Conservation (phyloP, 2,797 vertebrate species). For the Malurus leucopterus region DNA sequence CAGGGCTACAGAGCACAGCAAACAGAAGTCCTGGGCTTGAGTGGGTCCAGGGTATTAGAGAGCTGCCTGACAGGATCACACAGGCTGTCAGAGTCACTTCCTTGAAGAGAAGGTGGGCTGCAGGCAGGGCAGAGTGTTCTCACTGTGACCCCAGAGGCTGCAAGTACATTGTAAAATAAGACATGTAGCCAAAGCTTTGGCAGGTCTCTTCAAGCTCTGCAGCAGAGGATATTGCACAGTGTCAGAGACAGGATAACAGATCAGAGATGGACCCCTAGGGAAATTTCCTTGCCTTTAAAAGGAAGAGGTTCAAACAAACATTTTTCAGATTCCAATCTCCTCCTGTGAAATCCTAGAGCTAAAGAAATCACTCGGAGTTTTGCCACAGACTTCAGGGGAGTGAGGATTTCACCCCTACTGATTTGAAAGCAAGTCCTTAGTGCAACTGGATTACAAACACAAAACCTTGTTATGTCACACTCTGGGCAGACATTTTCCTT, state of each 20-base stretch:
- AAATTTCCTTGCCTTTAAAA: constrained; percentile 52
- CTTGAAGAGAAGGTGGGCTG: background rate
- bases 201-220: constrained; percentile 37
- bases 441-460: constrained; percentile 27
- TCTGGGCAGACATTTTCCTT: constrained; percentile 35
- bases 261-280: constrained; percentile 54
- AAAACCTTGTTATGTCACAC: constrained; percentile 27
- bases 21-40: background rate
- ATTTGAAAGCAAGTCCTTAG: constrained; percentile 45
- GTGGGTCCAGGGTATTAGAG: background rate
- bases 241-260: constrained; percentile 37
- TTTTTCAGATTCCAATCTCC: constrained; percentile 60
- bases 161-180: background rate
- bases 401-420: constrained; percentile 52
- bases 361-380: constrained; percentile 53
- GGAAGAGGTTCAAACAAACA: constrained; percentile 64
- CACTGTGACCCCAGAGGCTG: background rate
- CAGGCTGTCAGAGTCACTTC: background rate
- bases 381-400: constrained; percentile 48
- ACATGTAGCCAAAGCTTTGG: background rate
- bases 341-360: constrained; percentile 54
- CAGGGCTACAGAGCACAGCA: background rate
- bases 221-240: constrained; percentile 28
- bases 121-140: background rate
- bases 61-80: background rate